These are phyloP conservation scores for Hypocryptadius cinnamomeus DNA, from an alignment of 2,113 vertebrate species.

Conservation along the genomic window DNA sequence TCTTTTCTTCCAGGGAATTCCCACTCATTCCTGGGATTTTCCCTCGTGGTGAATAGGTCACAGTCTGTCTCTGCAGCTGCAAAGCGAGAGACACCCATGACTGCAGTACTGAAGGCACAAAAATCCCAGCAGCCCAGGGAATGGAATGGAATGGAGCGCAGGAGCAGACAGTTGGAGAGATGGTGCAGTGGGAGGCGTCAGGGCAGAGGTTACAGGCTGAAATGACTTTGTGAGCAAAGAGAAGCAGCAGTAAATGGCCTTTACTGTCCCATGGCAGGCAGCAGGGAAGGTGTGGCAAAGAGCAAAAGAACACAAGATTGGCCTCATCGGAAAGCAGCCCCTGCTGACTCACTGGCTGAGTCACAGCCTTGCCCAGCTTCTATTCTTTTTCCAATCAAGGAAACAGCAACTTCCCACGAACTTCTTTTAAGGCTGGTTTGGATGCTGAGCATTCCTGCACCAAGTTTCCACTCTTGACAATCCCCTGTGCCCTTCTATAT, in stretches of 20 bases:
- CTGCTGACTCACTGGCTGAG: not conserved
- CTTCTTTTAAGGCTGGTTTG: not conserved
- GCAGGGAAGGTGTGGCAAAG: not conserved
- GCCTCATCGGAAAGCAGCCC: not conserved
- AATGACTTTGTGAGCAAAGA: not conserved
- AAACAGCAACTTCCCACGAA: conserved; percentile 4
- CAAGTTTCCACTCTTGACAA: not conserved
- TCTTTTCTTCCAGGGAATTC: not conserved
- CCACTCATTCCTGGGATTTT: not conserved
- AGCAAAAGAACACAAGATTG: not conserved
- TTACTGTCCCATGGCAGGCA: not conserved
- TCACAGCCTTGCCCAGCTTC: not conserved
- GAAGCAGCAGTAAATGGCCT: not conserved
- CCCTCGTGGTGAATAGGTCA: not conserved
- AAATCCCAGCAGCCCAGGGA: not conserved
- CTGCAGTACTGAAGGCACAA: not conserved
- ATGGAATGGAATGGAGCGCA: not conserved
- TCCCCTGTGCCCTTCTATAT: not conserved
- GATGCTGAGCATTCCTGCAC: conserved; percentile 1
- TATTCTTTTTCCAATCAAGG: conserved; percentile 37
- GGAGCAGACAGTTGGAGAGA: not conserved
- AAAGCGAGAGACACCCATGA: not conserved
- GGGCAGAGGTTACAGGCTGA: not conserved
- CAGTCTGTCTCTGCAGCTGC: not conserved
- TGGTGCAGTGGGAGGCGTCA: fast-evolving